Base-by-base conservation (phyloP, 2,113 vertebrate genomes). In the Vulpes ferrilata region DNA sequence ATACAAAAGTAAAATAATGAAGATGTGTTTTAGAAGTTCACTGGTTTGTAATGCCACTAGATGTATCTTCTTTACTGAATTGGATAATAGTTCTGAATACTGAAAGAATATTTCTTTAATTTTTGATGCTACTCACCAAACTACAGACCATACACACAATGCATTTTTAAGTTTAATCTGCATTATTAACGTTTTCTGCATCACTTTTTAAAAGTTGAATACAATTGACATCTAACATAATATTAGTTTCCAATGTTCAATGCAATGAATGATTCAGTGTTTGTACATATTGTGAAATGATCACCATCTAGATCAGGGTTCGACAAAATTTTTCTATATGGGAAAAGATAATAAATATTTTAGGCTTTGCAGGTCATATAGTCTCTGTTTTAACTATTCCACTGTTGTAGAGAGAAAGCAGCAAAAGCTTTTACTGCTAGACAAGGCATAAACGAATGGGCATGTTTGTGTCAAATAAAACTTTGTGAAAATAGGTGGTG, bases 81-180 rank as follows among this genome's bases (percentile, higher is more conserved):
- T 78, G 79, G 55, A 35, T 84, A 90, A 73, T 11, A 22, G 57
- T 73, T 84, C 78, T 95, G 90, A 88, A 81, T 64, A 95, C 20
- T 23, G 30, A 20, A 62, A 78, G 43, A 90, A 67, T 60, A 80
- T 67, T 95, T 74, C 25, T 88, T 88, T 25, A 64, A 88, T 25
- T 87, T 79, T 80, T 80, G 55, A 43, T 78, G 15, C 27, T 64
- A 25, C 55, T 92, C 23, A 81, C 62, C 17, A 89, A 82, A 48
- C 71, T 73, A 32, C 0, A 53, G 65, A n/a, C 3, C 38, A 73
- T 23, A 69, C 69, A 30, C 15, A 59, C 4, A 86, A 32, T 27
- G 12, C 10, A 43, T 69, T 76, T 90, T 92, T 10, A 59, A 78
- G 53, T 53, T 81, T 74, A 38, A 76, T 67, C 15, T 83, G 51